Evolutionary conservation across 2,113 vertebrate genomes (phyloP).

Genomic region (Microcebus lehilahytsara): DNA sequence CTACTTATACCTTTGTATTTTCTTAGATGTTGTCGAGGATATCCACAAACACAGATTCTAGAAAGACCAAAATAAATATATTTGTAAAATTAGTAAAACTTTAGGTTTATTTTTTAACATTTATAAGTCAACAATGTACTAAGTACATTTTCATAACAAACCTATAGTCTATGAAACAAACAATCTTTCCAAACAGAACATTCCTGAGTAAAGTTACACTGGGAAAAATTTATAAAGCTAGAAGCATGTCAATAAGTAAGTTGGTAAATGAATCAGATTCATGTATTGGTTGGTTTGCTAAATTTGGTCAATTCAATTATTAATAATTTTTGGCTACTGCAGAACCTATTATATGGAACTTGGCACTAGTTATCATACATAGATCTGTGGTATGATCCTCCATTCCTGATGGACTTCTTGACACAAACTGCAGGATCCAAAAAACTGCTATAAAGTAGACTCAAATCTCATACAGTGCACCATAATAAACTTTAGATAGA

Average conservation of each 20-base stretch:
- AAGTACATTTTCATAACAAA: slow-evolving; percentile 34
- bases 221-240: not conserved
- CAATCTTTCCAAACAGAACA: slow-evolving; percentile 16
- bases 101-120: slow-evolving; percentile 13
- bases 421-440: slow-evolving; percentile 26
- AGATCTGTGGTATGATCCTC: not conserved
- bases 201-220: not conserved
- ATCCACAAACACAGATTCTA: slow-evolving; percentile 97
- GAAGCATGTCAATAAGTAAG: not conserved
- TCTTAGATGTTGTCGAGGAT: slow-evolving; percentile 94
- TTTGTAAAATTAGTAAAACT: slow-evolving; percentile 43
- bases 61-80: slow-evolving; percentile 68
- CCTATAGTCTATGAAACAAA: slow-evolving; percentile 13
- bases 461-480: not conserved
- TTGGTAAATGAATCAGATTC: not conserved
- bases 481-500: slow-evolving; percentile 24
- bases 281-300: not conserved
- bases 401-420: slow-evolving; percentile 3
- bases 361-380: not conserved
- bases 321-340: not conserved
- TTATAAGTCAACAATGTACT: slow-evolving; percentile 2
- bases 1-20: slow-evolving; percentile 93
- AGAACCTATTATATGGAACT: not conserved
- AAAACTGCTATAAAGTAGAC: slow-evolving; percentile 6
- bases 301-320: slow-evolving; percentile 15